Evolutionary conservation across 2,888 invertebrate genomes (phyloP), one percentile per base, ranked within the genome.

Genomic region (Ligdia adustata): DNA sequence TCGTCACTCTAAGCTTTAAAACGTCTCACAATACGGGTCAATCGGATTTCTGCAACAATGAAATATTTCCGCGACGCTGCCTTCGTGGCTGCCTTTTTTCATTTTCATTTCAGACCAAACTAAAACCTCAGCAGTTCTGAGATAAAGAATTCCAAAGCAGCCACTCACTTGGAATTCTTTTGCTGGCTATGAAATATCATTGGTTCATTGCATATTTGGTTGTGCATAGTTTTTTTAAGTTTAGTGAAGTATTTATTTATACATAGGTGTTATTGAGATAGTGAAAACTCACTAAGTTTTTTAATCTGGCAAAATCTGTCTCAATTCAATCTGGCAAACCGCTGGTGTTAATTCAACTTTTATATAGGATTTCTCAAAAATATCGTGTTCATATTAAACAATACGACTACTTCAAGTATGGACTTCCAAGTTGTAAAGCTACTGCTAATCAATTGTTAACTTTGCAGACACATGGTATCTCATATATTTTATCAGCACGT

Each of bases 41-140:
- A 44, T 44, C 37, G 32, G 18, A 18, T 24, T 31, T 37, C 37
- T 37, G 31, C 44, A 26, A 44, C 44, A 44, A 37, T 44, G 44
- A 22, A 44, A 44, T 37, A 31, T 44, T 44, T 37, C 44, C 43
- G 24, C 1, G 9, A 12, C 44, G n/a, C 31, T 44, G 44, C 37
- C 12, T 24, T 31, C 13, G 37, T 20, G 13, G 9, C 15, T 18
- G 15, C 16, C 37, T 37, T 44, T 31, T 44, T 31, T 26, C 18
- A 35, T 35, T 43, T 27, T 35, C 15, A 31, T 27, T 22, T 18
- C 26, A 18, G 15, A 7, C 18, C 9, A 32, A 44, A 44, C 35
- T 37, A 31, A 31, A 35, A 44, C 35, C 31, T 44, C 37, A 37
- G 35, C 35, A 12, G 4, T 6, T 26, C 24, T 24, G 12, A 4